Conservation (phyloP, 2,113 vertebrate species). For the Spea bombifrons region DNA sequence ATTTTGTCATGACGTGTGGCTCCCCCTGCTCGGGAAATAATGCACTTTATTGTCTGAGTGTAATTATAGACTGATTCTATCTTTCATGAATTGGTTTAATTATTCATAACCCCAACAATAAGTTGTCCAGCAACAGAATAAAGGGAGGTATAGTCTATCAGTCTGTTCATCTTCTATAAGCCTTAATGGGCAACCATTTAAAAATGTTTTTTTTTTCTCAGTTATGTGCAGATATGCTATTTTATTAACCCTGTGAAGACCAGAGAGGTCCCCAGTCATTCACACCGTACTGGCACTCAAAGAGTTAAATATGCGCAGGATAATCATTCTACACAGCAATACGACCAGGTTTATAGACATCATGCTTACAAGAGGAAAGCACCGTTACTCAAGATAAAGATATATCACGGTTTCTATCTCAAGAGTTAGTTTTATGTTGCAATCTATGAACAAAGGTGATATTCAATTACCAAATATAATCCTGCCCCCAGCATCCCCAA, state of each 20-base stretch:
- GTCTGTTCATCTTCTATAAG: conserved; percentile 22
- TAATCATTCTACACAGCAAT: too few species aligned
- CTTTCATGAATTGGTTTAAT: conserved; percentile 21
- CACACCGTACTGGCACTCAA: too few species aligned
- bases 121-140: conserved; percentile 19
- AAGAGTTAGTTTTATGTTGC: too few species aligned
- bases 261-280: too few species aligned
- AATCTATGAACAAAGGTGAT: too few species aligned
- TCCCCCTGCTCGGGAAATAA: conserved; percentile 26
- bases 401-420: too few species aligned
- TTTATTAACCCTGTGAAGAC: not conserved
- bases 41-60: conserved; percentile 10
- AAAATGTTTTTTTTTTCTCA: not conserved
- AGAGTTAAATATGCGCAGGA: too few species aligned
- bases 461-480: too few species aligned
- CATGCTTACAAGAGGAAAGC: too few species aligned
- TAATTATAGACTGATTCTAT: conserved; percentile 37
- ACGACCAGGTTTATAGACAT: too few species aligned
- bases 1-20: conserved; percentile 13
- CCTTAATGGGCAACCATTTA: not conserved
- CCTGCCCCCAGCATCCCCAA: too few species aligned
- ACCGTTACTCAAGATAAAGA: too few species aligned
- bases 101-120: conserved; percentile 33
- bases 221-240: not conserved
- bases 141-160: conserved; percentile 29